Evolutionary conservation across 1,140 invertebrate genomes (phyloP), one percentile per base, ranked within the genome.

Genomic region (Drosophila dunni): DNA sequence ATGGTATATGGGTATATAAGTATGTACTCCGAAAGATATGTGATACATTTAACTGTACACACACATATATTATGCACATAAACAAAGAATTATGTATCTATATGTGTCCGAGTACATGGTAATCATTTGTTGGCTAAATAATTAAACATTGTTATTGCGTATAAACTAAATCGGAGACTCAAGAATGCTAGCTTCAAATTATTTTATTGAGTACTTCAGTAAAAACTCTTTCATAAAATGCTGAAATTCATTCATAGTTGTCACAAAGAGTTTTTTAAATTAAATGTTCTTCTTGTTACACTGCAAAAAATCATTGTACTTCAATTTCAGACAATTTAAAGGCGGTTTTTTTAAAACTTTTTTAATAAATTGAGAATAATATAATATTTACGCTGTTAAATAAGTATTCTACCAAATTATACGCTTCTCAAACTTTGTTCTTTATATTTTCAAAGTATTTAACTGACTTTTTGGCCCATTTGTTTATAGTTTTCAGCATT

Each of bases 11-110:
- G 17, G 6, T 29, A 29, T 6, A 29, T 29, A 29, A 5, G 6
- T 3, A 29, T 29, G 6, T 29, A 29, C 0, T 5, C 24, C 24
- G 6, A 79, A 66, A 46, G 75, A 65, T 68, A 88, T 82, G 61
- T 45, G 63, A 76, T 66, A 73, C 53, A 72, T 36, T 44, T 15
- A 54, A 44, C 24, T 50, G 70, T 34, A 63, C 10, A 51, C 46
- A 38, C n/a, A 48, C 34, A 74, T 20, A 29, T 5, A 0, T 29
- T 29, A 29, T 29, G 24, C 24, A 29, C 24, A 29, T 29, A 29
- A 29, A 29, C 24, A 29, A 29, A 29, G 24, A 29, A 29, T 29
- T 29, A 29, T 29, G 24, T 29, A 29, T 29, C 3, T 29, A 29
- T 29, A 29, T 29, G 0, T 29, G 24, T 29, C 6, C 24, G 24